phyloP scores from a whole-genome alignment of 2,888 invertebrate genomes.

The Cremastinae sp. region DNA sequence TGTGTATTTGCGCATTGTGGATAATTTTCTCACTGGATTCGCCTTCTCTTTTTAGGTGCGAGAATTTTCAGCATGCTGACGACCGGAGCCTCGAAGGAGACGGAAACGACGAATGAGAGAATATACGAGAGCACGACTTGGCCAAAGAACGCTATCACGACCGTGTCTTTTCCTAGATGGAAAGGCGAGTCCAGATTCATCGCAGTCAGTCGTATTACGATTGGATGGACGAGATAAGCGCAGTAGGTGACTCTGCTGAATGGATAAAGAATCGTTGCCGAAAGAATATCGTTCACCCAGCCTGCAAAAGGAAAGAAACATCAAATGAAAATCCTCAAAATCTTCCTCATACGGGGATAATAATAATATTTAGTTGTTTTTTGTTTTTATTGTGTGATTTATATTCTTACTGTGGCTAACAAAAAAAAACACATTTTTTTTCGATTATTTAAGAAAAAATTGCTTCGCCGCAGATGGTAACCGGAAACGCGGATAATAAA shows the following conservation, averaged over 20 bases:
- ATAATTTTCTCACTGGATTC: slow-evolving; percentile 70
- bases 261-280: slow-evolving; percentile 90
- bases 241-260: slow-evolving; percentile 94
- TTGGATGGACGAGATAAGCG: slow-evolving; percentile 92
- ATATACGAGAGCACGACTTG: slow-evolving; percentile 90
- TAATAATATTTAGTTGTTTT: no score
- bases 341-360: no score
- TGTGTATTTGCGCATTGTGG: slow-evolving; percentile 16
- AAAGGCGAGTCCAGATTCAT: slow-evolving; percentile 92
- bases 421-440: no score
- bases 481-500: neutral
- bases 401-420: no score
- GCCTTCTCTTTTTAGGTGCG: slow-evolving; percentile 77
- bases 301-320: slow-evolving; percentile 70
- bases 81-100: slow-evolving; percentile 92
- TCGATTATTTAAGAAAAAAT: neutral
- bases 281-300: slow-evolving; percentile 86
- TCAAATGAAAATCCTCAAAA: no score
- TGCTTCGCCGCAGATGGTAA: neutral
- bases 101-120: slow-evolving; percentile 89
- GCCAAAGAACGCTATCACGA: slow-evolving; percentile 90
- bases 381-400: no score
- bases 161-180: slow-evolving; percentile 89
- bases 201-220: slow-evolving; percentile 89
- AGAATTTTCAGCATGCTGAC: slow-evolving; percentile 90